These are phyloP conservation scores for Leuciscus waleckii DNA, from an alignment of 2,797 vertebrate genomes.

Conservation along the genomic window DNA sequence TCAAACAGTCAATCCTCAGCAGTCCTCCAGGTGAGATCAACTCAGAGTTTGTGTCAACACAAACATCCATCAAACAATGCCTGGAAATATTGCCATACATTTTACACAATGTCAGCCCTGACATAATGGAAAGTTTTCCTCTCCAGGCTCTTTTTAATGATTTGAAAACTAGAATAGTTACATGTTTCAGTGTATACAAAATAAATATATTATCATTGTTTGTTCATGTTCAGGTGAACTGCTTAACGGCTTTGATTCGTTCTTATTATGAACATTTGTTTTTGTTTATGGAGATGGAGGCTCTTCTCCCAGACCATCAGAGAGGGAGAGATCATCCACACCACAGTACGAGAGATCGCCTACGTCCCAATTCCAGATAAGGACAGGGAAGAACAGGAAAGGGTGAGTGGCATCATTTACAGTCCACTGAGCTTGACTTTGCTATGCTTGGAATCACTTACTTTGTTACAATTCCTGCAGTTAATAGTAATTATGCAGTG, in stretches of 20 bases:
- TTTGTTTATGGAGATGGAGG: constrained; percentile 46
- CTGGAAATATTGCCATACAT: neutral
- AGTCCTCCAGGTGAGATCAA: constrained; percentile 80
- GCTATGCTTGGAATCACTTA: neutral
- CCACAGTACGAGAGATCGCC: constrained; percentile 68
- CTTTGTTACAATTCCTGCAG: neutral
- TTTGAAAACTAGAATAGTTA: neutral
- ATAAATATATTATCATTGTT: neutral
- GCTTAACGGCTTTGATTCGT: neutral
- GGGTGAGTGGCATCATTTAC: constrained; percentile 77
- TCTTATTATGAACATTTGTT: constrained; percentile 14
- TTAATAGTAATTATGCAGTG: neutral
- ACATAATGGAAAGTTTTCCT: neutral
- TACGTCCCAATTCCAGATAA: constrained; percentile 71
- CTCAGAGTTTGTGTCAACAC: neutral
- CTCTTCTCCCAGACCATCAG: constrained; percentile 57
- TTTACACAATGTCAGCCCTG: neutral
- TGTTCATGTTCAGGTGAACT: neutral
- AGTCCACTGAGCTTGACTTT: neutral
- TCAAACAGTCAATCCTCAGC: constrained; percentile 89
- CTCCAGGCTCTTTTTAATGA: neutral
- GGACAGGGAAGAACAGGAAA: constrained; percentile 73
- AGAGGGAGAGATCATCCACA: constrained; percentile 21
- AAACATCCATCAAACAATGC: neutral
- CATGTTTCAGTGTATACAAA: neutral